A percentile compares a stretch with the other conserved stretches of the same genome.
These are phyloP conservation scores for Bruchidius siliquastri DNA, from an alignment of 2,888 invertebrate genomes.

Conservation along the genomic window DNA sequence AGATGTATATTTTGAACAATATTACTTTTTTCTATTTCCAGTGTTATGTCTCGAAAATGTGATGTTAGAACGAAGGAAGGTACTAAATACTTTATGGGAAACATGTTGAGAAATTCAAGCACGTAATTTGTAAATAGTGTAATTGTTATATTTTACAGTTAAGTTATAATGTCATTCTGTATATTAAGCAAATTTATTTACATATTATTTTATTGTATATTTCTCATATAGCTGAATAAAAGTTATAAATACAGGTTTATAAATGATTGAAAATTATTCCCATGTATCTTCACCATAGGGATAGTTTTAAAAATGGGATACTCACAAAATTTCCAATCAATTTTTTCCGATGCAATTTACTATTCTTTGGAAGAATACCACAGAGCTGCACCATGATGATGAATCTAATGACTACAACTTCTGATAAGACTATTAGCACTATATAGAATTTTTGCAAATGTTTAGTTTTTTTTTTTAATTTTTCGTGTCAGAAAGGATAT, in stretches of 20 bases:
- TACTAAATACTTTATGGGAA: constrained; percentile 18
- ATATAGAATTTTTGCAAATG: no score
- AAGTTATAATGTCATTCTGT: constrained; percentile 33
- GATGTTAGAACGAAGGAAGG: constrained; percentile 18
- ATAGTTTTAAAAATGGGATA: no score
- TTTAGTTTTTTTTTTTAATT: no score
- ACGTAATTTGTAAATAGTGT: constrained; percentile 39
- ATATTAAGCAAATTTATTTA: constrained; percentile 39
- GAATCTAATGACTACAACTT: no score
- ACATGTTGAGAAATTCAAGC: constrained; percentile 22
- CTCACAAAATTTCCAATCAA: no score
- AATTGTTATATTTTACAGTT: constrained; percentile 37
- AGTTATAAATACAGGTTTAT: neutral
- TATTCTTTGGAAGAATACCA: no score
- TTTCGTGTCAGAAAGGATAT: no score
- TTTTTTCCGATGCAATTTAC: no score
- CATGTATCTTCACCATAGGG: no score
- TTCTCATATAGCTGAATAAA: constrained; percentile 37
- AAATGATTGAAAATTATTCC: neutral
- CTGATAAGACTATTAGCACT: no score
- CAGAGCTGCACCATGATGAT: no score
- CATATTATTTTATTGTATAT: constrained; percentile 40
- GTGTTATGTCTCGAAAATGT: constrained; percentile 12
- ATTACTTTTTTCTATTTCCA: neutral
- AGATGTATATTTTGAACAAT: neutral